Conservation (phyloP, 30 jellyfish, hydroid and myxozoan species). For the Chironex yamaguchii region DNA sequence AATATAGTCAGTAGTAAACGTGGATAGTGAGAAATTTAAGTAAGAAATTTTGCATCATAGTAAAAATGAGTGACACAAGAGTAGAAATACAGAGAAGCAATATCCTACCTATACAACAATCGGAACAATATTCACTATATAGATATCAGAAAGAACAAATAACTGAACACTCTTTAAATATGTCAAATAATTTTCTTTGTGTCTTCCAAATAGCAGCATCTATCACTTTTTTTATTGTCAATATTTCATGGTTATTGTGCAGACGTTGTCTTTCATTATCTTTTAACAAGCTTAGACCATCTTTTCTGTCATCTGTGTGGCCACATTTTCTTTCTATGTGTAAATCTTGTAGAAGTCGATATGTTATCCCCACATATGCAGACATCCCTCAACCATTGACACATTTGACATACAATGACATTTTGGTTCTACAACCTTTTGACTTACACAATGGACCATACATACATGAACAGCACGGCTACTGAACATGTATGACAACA, state of each 20-base stretch:
- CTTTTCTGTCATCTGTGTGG: neutral
- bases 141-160: no score
- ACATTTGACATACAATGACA: neutral
- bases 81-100: no score
- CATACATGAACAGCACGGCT: neutral
- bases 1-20: no score
- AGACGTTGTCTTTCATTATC: neutral
- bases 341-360: neutral
- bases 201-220: no score
- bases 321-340: neutral
- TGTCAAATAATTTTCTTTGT: no score
- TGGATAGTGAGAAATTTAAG: no score
- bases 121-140: no score
- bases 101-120: no score
- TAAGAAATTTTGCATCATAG: no score
- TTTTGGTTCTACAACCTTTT: neutral
- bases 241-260: neutral
- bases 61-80: no score
- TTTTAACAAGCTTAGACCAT: neutral
- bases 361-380: neutral
- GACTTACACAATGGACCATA: conserved; percentile 23
- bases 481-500: neutral
- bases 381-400: neutral
- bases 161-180: no score
- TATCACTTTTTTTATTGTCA: no score